phyloP scores from a whole-genome alignment of 1,140 invertebrate genomes.

The Brachionus koreanus region DNA sequence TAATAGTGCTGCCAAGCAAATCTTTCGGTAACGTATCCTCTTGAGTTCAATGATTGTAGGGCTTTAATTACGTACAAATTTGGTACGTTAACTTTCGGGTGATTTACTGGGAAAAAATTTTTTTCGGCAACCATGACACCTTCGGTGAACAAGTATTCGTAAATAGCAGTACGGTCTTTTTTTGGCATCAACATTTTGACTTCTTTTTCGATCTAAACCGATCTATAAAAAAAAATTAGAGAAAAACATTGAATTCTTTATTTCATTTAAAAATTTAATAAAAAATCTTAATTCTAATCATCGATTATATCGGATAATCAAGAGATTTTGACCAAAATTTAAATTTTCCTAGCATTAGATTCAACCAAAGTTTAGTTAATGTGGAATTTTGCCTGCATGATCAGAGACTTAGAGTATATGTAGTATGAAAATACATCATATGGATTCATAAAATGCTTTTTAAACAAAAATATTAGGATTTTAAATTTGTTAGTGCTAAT shows the following conservation, averaged over 20 bases:
- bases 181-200: slow-evolving; percentile 97
- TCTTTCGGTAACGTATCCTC: slow-evolving; percentile 92
- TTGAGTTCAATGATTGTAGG: slow-evolving; percentile 87
- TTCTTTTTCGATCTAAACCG: slow-evolving; percentile 5
- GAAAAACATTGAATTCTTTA: not conserved
- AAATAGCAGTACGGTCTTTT: slow-evolving; percentile 88
- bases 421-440: not conserved
- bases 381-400: not conserved
- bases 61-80: slow-evolving; percentile 99
- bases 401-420: not conserved
- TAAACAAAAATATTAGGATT: not conserved
- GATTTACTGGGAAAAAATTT: slow-evolving; percentile 89
- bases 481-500: not conserved
- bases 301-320: slow-evolving; percentile 36
- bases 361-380: not conserved
- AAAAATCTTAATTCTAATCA: not conserved
- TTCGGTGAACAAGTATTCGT: slow-evolving; percentile 76
- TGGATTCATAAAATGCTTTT: not conserved
- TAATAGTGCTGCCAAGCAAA: slow-evolving; percentile 99
- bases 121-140: slow-evolving; percentile 65
- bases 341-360: not conserved
- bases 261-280: not conserved
- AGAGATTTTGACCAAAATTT: not conserved
- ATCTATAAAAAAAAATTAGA: not conserved
- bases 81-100: slow-evolving; percentile 86